Base-by-base conservation (phyloP, 2,888 invertebrate species). In the Selenia dentaria region DNA sequence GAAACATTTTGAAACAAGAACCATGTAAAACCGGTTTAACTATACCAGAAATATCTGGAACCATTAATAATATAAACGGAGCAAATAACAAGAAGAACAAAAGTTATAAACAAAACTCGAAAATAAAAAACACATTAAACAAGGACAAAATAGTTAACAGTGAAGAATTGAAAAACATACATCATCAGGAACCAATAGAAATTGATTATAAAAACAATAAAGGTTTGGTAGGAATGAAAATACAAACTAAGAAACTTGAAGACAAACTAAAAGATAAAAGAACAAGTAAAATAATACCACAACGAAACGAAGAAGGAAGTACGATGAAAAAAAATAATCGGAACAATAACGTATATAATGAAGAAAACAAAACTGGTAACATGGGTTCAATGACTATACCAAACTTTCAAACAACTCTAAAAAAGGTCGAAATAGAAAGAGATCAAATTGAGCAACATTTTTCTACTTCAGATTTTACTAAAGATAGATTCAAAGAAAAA, bases 201-300 rank as follows among this genome's bases (percentile, higher is more conserved):
- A 27, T 79, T 6, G 66, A 79, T 55, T 63, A 70, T 8, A 75
- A 72, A 51, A 70, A 59, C 41, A 79, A 79, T 45, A 55, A 18
- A 51, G 79, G 79, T 10, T 59, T 77, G 14, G 39, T 79, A 12
- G 79, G 79, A 6, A 54, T 79, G 46, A 76, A 60, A 59, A 58
- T 77, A 34, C 59, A 39, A 31, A 58, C 16, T 24, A 38, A 34
- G 16, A 13, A 16, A 4, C 4, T 18, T 36, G 8, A 49, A 53
- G 32, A 26, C 1, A 0, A 20, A 2, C 16, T 13, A 22, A 26
- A 34, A 22, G 18, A 13, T 25, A 16, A 29, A 6, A 28, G 6
- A n/a, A 22, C n/a, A 16, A n/a, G 5, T 6, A 32, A 9, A n/a
- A 22, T 10, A 13, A 10, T 5, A 14, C 22, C 5, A 9, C n/a